Conservation (phyloP, 2,113 vertebrate species). For the Lichenostomus cassidix region DNA sequence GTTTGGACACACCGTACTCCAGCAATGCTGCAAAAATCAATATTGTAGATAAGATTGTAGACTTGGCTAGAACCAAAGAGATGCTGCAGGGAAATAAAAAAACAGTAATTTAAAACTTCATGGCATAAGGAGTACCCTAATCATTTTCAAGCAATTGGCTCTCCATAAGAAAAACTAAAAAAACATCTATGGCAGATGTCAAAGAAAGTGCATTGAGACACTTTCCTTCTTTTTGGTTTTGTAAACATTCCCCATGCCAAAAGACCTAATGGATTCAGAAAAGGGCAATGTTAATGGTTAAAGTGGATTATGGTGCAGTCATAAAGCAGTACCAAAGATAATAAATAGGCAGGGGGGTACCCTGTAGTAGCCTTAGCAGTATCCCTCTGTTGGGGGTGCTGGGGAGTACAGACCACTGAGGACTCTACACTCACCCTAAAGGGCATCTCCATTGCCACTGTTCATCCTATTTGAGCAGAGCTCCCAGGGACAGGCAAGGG, state of each 20-base stretch:
- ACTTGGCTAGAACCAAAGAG: neutral
- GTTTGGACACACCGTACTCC: constrained; percentile 26
- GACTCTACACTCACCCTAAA: neutral
- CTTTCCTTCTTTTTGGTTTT: neutral
- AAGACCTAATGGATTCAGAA: neutral
- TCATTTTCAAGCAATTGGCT: constrained; percentile 6
- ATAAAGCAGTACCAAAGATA: neutral
- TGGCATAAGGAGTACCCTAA: neutral
- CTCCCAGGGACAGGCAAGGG: neutral
- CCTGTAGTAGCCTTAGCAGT: neutral
- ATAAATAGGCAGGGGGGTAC: neutral
- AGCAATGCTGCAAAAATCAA: constrained; percentile 8
- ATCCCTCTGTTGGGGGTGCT: neutral
- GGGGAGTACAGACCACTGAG: neutral
- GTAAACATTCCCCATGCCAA: neutral
- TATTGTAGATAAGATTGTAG: neutral
- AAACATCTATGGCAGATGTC: neutral
- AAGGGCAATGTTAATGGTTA: neutral
- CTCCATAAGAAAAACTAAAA: neutral
- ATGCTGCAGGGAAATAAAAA: neutral
- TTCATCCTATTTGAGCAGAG: neutral
- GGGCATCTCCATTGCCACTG: neutral
- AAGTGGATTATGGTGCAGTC: neutral
- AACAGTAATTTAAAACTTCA: neutral
- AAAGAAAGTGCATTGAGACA: neutral